Base-by-base conservation (phyloP, 2,113 vertebrate species). In the Axis porcinus region DNA sequence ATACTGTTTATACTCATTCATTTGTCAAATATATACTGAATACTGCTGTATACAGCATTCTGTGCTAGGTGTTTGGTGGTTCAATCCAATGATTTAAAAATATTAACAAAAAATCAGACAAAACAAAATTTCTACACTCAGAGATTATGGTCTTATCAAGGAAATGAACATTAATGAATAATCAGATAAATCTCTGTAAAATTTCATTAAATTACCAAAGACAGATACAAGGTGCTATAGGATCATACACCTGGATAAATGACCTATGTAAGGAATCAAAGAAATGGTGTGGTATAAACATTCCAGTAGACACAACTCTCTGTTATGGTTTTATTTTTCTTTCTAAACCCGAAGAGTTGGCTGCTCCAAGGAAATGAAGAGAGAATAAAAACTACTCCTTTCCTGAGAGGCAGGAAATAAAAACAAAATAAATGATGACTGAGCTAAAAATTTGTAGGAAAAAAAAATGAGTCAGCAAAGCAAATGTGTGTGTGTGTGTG, bases 271-370 rank as follows among this genome's bases (percentile, higher is more conserved):
- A 88, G 86, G 14, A 52, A 88, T 16, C 33, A 52, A 36, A 28
- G 33, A 85, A 58, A 83, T 83, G 3, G 6, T 85, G 28, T 88
- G 60, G 11, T 16, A 64, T 28, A 67, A 36, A 89, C 95, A 89
- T 47, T 74, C 87, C 33, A 78, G 16, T 11, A 74, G 3, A 95
- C 40, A 36, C 55, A 45, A 40, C 64, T 97, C 13, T 33, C 95
- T 36, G 93, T 95, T 47, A 79, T 2, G 15, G 13, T 36, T 67
- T 97, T 52, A 90, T 97, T 95, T 70, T 62, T 96, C 62, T 89
- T 97, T 92, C 62, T 76, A 95, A 81, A 36, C 7, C 36, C 91
- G 14, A 86, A 84, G 62, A 58, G 9, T 47, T 43, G 27, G 33
- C 19, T 94, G 33, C 19, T 93, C 13, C 58, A 85, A 40, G 86